Percentiles rank a stretch among this genome's conserved stretches.
These are phyloP conservation scores for Piscicola geometra DNA, from an alignment of 2,888 invertebrate species.

Conservation along the genomic window DNA sequence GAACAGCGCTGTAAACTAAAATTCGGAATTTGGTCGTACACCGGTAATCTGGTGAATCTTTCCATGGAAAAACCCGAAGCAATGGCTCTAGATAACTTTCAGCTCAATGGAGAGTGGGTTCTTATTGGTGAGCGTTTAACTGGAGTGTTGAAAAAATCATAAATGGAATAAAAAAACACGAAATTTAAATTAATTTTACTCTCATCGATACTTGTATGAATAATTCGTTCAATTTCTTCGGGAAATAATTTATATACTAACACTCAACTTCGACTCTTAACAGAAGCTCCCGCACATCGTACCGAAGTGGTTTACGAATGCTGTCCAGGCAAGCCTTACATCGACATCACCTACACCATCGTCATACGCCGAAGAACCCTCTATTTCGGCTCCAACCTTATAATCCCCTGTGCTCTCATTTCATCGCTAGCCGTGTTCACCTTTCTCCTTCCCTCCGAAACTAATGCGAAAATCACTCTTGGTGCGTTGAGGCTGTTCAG, in stretches of 20 bases:
- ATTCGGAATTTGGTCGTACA: constrained; percentile 46
- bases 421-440: constrained; percentile 38
- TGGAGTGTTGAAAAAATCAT: not conserved
- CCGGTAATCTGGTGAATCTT: constrained; percentile 44
- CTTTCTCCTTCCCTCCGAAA: constrained; percentile 34
- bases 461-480: constrained; percentile 37
- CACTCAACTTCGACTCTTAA: too few relatives aligned
- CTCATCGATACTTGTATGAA: too few relatives aligned
- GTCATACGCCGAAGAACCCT: constrained; percentile 40
- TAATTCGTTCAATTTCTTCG: too few relatives aligned
- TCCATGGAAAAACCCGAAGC: constrained; percentile 33
- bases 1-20: constrained; percentile 45
- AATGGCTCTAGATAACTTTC: constrained; percentile 41
- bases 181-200: too few relatives aligned
- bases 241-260: too few relatives aligned
- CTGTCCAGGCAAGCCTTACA: constrained; percentile 42
- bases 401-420: constrained; percentile 39
- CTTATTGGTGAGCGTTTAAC: constrained; percentile 36
- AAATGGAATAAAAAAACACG: not conserved
- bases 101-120: constrained; percentile 43
- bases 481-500: constrained; percentile 23
- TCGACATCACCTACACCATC: constrained; percentile 44
- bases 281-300: constrained; percentile 40
- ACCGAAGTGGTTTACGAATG: constrained; percentile 41
- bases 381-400: constrained; percentile 39